Conservation (phyloP, 2,888 invertebrate genomes). For the Aethes cnicana region DNA sequence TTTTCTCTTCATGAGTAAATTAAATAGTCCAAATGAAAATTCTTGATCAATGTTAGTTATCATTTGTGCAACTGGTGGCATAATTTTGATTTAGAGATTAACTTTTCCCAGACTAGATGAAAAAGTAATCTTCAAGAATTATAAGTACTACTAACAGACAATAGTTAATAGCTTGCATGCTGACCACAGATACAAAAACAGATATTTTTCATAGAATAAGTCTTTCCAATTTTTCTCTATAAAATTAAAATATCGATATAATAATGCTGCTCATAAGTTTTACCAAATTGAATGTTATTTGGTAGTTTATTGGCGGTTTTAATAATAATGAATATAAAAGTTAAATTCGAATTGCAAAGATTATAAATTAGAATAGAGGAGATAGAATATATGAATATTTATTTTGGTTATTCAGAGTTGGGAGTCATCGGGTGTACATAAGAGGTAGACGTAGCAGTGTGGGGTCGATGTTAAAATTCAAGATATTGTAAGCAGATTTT, state of each 20-base stretch:
- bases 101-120: too few species aligned
- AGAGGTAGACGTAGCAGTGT: slow-evolving; percentile 40
- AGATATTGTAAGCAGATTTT: slow-evolving; percentile 66
- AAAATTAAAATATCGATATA: slow-evolving; percentile 41
- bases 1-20: too few species aligned
- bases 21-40: too few species aligned
- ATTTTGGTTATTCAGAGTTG: slow-evolving; percentile 66
- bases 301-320: slow-evolving; percentile 7
- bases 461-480: slow-evolving; percentile 50
- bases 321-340: slow-evolving; percentile 16
- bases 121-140: too few species aligned
- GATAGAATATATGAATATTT: slow-evolving; percentile 54
- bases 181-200: slow-evolving; percentile 19
- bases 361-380: slow-evolving; percentile 56
- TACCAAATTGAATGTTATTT: slow-evolving; percentile 34
- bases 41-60: too few species aligned
- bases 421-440: slow-evolving; percentile 50
- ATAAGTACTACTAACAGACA: slow-evolving; percentile 6
- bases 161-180: slow-evolving; percentile 8
- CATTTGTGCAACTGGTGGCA: too few species aligned
- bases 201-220: slow-evolving; percentile 38
- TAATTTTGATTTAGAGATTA: too few species aligned
- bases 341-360: slow-evolving; percentile 50
- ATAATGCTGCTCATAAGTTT: slow-evolving; percentile 37
- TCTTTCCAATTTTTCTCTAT: slow-evolving; percentile 49